phyloP scores from a whole-genome alignment of 2,797 vertebrate genomes.

The Pangasius sanitwongsei region DNA sequence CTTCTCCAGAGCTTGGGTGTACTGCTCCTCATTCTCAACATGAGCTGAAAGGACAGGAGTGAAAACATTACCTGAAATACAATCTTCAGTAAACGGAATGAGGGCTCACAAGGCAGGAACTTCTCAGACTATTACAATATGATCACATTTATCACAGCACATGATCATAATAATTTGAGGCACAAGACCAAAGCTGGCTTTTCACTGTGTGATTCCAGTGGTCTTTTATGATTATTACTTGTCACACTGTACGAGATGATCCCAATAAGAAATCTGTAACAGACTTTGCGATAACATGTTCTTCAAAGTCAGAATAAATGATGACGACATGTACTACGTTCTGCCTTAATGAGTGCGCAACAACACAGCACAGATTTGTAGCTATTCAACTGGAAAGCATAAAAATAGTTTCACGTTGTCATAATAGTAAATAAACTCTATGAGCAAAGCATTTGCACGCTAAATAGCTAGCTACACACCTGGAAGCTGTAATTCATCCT shows the following conservation, averaged over 20 bases:
- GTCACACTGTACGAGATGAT: neutral
- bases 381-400: neutral
- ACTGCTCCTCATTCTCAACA: slow-evolving; percentile 98
- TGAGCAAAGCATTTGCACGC: neutral
- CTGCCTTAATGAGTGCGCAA: neutral
- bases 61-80: slow-evolving; percentile 1
- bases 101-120: neutral
- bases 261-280: neutral
- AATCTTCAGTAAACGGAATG: neutral
- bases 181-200: neutral
- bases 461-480: neutral
- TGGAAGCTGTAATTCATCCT: neutral
- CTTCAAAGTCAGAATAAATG: neutral
- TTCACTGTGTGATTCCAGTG: neutral
- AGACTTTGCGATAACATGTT: neutral
- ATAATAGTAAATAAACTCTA: neutral
- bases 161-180: neutral
- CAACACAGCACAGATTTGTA: neutral
- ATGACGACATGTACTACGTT: neutral
- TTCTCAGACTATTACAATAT: neutral
- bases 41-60: slow-evolving; percentile 79
- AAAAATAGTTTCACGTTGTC: neutral
- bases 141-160: neutral
- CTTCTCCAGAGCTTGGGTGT: slow-evolving; percentile 98
- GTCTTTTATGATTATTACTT: too few relatives aligned